Evolutionary conservation across 2,888 invertebrate genomes (phyloP).

Genomic region (Girardia tigrina): DNA sequence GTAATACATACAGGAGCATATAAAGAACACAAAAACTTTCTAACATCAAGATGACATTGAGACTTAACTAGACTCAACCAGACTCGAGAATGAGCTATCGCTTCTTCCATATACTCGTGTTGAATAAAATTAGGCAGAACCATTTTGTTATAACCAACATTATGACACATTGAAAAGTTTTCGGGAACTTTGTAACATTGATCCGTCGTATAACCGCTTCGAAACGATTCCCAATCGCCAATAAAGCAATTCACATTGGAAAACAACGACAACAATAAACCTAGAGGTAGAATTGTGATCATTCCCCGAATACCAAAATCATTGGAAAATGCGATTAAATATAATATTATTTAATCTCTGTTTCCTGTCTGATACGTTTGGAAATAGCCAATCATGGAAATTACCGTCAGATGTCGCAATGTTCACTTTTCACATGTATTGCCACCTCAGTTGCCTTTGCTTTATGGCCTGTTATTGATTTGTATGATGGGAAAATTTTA

Average conservation of each 20-base stretch:
- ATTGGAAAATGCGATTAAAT: background rate
- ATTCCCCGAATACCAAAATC: background rate
- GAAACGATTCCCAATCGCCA: conserved; percentile 13
- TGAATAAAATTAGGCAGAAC: conserved; percentile 35
- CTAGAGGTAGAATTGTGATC: background rate
- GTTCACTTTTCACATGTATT: background rate
- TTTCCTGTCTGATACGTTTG: conserved; percentile 10
- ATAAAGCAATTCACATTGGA: background rate
- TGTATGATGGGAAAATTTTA: conserved; percentile 1
- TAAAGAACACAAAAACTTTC: conserved; percentile 69
- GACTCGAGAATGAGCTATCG: conserved; percentile 29
- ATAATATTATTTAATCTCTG: background rate
- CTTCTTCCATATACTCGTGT: conserved; percentile 35
- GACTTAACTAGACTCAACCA: conserved; percentile 35
- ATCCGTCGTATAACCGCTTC: conserved; percentile 2
- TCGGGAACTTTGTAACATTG: conserved; percentile 34
- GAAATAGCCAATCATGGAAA: background rate
- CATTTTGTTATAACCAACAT: conserved; percentile 35
- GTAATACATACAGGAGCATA: conserved; percentile 90
- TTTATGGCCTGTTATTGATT: background rate
- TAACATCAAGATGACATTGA: conserved; percentile 35
- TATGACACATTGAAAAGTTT: conserved; percentile 32
- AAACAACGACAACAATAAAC: background rate
- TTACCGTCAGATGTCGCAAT: conserved; percentile 20
- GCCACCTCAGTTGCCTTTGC: background rate